phyloP scores from a whole-genome alignment of 2,113 vertebrate species.

The Lophotis ruficrista region DNA sequence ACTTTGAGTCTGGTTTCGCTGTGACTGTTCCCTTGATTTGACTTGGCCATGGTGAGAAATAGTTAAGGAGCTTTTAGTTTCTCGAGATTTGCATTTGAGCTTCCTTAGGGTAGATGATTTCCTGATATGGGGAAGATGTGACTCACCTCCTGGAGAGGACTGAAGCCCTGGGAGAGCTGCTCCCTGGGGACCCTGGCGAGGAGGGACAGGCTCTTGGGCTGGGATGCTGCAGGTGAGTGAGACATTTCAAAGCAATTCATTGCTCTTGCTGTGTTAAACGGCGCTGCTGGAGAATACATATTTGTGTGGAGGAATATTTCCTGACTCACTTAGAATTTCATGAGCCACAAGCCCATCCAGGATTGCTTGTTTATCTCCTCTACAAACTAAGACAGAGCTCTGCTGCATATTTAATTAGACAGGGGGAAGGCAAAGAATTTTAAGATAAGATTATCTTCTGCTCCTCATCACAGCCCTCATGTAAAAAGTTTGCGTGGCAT shows the following conservation, averaged over 20 bases:
- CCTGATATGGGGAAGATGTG: background rate
- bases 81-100: background rate
- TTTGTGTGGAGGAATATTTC: background rate
- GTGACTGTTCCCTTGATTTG: background rate
- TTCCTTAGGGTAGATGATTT: background rate
- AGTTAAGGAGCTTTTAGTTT: background rate
- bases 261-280: background rate
- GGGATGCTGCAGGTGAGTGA: background rate
- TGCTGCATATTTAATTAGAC: background rate
- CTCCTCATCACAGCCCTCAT: background rate
- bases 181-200: background rate
- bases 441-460: constrained; percentile 15
- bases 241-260: background rate
- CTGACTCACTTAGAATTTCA: constrained; percentile 16
- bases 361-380: background rate
- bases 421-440: constrained; percentile 3
- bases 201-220: background rate
- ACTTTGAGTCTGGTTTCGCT: background rate
- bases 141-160: background rate
- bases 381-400: background rate
- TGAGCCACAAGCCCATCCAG: background rate
- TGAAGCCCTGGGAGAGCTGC: background rate
- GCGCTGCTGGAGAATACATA: background rate
- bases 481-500: background rate
- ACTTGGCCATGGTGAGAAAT: background rate